These are phyloP conservation scores for Andrena bucephala DNA, from an alignment of 2,888 invertebrate species.

Conservation along the genomic window DNA sequence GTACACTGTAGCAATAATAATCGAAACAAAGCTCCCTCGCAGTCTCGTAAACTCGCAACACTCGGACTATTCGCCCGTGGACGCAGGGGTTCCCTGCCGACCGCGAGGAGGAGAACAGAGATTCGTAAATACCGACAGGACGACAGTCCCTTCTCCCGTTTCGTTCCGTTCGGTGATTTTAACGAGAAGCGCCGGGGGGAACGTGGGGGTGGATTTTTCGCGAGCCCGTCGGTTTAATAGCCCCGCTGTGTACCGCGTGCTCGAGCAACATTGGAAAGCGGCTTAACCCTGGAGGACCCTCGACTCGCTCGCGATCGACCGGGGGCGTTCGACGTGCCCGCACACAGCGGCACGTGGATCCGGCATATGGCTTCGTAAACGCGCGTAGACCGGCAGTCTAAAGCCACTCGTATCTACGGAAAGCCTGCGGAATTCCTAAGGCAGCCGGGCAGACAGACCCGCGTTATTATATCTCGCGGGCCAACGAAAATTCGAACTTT, in stretches of 20 bases:
- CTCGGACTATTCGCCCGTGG: neutral
- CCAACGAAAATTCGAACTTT: slow-evolving; percentile 65
- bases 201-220: slow-evolving; percentile 53
- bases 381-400: slow-evolving; percentile 19
- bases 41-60: neutral
- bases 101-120: neutral
- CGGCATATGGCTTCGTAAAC: slow-evolving; percentile 29
- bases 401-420: slow-evolving; percentile 45
- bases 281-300: slow-evolving; percentile 72
- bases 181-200: slow-evolving; percentile 2
- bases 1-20: neutral
- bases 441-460: slow-evolving; percentile 32
- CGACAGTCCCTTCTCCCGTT: slow-evolving; percentile 8
- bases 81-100: neutral
- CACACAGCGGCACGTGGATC: slow-evolving; percentile 30
- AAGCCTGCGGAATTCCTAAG: slow-evolving; percentile 63
- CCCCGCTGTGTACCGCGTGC: slow-evolving; percentile 52
- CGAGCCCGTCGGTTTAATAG: slow-evolving; percentile 65
- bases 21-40: slow-evolving; percentile 4
- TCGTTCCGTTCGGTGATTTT: slow-evolving; percentile 33
- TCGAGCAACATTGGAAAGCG: slow-evolving; percentile 71
- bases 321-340: slow-evolving; percentile 48
- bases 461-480: slow-evolving; percentile 67
- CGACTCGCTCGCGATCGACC: slow-evolving; percentile 69
- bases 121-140: slow-evolving; percentile 17